phyloP scores from a whole-genome alignment of 2,797 vertebrate genomes.

The Threskiornis aethiopicus region DNA sequence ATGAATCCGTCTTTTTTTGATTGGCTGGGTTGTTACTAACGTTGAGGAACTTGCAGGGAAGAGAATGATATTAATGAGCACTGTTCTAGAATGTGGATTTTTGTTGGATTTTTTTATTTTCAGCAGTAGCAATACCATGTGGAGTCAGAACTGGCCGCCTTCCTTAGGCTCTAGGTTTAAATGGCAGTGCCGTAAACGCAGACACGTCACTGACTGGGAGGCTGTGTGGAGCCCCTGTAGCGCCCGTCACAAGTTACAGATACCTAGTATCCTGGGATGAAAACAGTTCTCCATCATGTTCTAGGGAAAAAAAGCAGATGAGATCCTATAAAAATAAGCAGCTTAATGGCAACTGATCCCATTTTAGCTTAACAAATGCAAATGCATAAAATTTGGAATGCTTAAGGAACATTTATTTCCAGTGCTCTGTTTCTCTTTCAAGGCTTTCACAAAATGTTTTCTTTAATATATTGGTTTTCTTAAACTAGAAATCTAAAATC shows the following conservation, averaged over 20 bases:
- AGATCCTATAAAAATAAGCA: neutral
- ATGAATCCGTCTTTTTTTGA: fast-evolving
- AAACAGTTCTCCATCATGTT: neutral
- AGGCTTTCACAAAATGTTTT: neutral
- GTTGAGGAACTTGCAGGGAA: neutral
- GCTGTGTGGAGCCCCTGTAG: neutral
- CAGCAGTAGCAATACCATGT: neutral
- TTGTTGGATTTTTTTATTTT: neutral
- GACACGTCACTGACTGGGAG: fast-evolving
- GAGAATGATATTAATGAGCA: neutral
- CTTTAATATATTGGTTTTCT: neutral
- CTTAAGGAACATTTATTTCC: neutral
- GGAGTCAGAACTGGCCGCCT: neutral
- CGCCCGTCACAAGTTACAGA: neutral
- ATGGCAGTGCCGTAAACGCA: neutral
- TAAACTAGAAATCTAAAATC: neutral
- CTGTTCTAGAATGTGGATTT: neutral
- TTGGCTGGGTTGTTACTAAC: neutral
- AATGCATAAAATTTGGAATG: neutral
- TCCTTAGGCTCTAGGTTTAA: neutral
- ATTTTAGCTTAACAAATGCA: neutral
- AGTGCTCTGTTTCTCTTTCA: neutral
- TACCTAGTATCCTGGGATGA: neutral
- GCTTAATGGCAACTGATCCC: neutral
- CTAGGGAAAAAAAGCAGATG: neutral